A percentile compares a stretch with the other conserved stretches of the same genome.
Conservation (phyloP, 2,888 invertebrate species). For the Phyllotreta striolata region DNA sequence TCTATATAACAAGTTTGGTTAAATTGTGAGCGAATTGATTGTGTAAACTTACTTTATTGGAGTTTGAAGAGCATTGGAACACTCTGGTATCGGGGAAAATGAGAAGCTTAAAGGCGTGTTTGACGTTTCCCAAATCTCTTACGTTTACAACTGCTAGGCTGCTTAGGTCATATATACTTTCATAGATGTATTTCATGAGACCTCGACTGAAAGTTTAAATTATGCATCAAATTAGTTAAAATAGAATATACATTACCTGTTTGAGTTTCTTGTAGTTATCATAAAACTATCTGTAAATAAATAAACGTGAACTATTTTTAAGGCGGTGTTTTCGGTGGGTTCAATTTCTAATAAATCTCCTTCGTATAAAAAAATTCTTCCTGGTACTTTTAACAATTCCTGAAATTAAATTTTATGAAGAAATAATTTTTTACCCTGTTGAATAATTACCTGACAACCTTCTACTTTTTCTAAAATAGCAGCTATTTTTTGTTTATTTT, state of each 20-base stretch:
- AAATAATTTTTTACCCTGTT: constrained; percentile 1
- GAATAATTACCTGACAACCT: constrained; percentile 74
- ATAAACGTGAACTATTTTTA: constrained; percentile 90
- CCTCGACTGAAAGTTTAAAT: constrained; percentile 65
- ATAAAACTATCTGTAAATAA: constrained; percentile 92
- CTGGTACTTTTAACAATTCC: constrained; percentile 79
- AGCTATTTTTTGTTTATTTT: constrained; percentile 70
- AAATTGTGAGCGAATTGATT: constrained; percentile 21
- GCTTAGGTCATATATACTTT: constrained; percentile 84
- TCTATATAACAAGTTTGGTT: constrained; percentile 61
- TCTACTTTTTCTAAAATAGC: constrained; percentile 86
- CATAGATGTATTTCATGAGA: constrained; percentile 83
- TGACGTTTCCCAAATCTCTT: constrained; percentile 86
- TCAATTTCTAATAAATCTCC: constrained; percentile 92
- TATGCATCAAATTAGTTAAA: neutral
- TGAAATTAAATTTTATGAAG: constrained; percentile 48
- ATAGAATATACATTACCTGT: constrained; percentile 58
- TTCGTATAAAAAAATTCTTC: constrained; percentile 84
- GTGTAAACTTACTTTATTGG: constrained; percentile 58
- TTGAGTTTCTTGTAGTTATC: constrained; percentile 83
- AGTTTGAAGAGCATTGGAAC: constrained; percentile 86
- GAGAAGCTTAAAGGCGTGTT: constrained; percentile 92
- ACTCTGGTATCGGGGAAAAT: constrained; percentile 93
- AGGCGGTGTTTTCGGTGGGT: constrained; percentile 82
- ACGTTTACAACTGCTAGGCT: constrained; percentile 95